These are phyloP conservation scores for Andrena dorsata DNA, from an alignment of 2,888 invertebrate species.

Conservation along the genomic window DNA sequence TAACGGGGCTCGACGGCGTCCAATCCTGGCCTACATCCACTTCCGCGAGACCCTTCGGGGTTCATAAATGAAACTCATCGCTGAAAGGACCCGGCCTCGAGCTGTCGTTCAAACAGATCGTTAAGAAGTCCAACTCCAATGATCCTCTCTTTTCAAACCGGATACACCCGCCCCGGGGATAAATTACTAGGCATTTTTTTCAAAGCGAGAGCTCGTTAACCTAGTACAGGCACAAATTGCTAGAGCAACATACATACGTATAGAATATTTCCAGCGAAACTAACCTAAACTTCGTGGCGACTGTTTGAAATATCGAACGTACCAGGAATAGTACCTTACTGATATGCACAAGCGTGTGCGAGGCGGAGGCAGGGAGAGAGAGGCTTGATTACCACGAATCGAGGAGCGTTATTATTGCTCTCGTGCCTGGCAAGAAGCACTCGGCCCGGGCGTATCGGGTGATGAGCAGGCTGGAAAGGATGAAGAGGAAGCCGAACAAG, in stretches of 20 bases:
- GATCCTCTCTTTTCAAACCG: constrained; percentile 33
- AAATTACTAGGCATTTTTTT: constrained; percentile 36
- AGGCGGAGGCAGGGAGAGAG: neutral
- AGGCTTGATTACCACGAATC: constrained; percentile 29
- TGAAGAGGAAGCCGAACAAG: constrained; percentile 56
- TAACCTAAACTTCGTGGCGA: too few species aligned
- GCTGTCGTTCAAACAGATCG: constrained; percentile 26
- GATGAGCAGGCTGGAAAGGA: constrained; percentile 49
- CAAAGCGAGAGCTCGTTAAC: constrained; percentile 42
- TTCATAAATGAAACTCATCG: constrained; percentile 38
- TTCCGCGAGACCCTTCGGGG: constrained; percentile 16
- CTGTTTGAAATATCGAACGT: neutral
- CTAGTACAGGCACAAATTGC: constrained; percentile 33
- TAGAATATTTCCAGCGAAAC: neutral
- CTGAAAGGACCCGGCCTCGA: neutral
- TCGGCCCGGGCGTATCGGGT: constrained; percentile 22
- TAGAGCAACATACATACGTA: constrained; percentile 8
- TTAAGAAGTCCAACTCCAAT: constrained; percentile 28
- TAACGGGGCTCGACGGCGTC: constrained; percentile 20
- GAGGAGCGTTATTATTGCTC: constrained; percentile 45
- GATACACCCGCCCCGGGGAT: constrained; percentile 1
- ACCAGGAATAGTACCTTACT: too few species aligned
- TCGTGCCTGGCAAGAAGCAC: constrained; percentile 39
- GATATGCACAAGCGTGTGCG: too few species aligned
- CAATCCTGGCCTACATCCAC: constrained; percentile 35